Percentiles rank a stretch among this genome's conserved stretches.
Conservation (phyloP, 2,113 vertebrate genomes). For the Gavialis gangeticus region DNA sequence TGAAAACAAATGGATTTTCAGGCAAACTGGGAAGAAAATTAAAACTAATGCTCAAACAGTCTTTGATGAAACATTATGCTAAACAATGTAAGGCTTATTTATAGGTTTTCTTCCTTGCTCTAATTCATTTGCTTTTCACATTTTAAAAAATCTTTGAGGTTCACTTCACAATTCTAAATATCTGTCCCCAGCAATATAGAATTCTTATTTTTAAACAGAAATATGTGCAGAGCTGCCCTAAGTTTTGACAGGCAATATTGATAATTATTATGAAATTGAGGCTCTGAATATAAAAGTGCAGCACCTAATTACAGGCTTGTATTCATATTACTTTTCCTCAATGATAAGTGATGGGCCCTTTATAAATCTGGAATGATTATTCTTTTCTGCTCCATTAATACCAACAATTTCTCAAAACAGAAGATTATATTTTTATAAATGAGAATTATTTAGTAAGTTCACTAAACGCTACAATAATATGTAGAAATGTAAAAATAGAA, state of each 20-base stretch:
- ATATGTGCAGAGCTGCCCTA: background rate
- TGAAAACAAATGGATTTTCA: background rate
- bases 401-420: background rate
- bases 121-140: background rate
- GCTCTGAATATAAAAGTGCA: background rate
- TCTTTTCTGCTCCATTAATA: background rate
- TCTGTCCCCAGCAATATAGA: background rate
- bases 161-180: background rate
- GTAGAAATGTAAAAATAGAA: background rate
- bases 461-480: background rate
- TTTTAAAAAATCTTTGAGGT: background rate
- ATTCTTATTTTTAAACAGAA: background rate
- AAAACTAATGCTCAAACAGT: background rate
- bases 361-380: background rate
- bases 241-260: background rate
- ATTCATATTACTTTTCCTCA: background rate
- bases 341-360: background rate
- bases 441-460: background rate
- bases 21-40: slow-evolving; percentile 6
- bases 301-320: background rate
- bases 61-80: background rate
- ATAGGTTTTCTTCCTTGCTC: background rate
- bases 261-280: background rate
- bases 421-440: background rate
- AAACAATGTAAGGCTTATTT: background rate